Conservation (phyloP, 2,113 vertebrate species). For the Geococcyx californianus region DNA sequence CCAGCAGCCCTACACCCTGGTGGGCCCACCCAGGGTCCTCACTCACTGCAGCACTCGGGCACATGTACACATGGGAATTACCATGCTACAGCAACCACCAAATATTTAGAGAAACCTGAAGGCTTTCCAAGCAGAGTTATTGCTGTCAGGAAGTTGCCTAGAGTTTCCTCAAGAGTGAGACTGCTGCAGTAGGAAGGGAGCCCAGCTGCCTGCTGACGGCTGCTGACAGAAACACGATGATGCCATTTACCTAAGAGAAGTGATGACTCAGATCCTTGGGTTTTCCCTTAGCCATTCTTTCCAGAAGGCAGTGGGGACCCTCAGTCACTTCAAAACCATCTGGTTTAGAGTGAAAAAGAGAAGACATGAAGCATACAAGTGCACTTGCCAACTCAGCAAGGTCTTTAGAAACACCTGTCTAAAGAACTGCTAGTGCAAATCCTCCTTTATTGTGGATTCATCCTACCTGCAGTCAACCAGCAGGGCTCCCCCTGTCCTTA, state of each 20-base stretch:
- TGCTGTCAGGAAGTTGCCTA: conserved; percentile 12
- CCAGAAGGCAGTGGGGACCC: neutral
- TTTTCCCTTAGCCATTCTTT: neutral
- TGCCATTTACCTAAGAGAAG: neutral
- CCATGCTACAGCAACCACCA: conserved; percentile 33
- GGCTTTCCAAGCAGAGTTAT: neutral
- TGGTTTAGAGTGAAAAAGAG: neutral
- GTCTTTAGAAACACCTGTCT: neutral
- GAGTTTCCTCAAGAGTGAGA: conserved; percentile 35
- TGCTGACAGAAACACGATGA: conserved; percentile 8
- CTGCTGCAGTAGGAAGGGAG: neutral
- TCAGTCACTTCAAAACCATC: neutral
- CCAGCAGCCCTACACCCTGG: neutral
- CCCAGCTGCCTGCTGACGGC: conserved; percentile 15
- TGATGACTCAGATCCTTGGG: conserved; percentile 17
- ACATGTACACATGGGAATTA: conserved; percentile 6
- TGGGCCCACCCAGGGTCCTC: conserved; percentile 11
- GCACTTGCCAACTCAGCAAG: neutral
- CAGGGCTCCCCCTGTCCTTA: neutral
- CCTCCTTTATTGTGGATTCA: fast-evolving
- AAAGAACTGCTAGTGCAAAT: neutral
- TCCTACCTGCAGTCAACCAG: neutral
- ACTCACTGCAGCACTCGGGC: neutral
- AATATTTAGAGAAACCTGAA: conserved; percentile 41
- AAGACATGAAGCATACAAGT: neutral